Evolutionary conservation across 2,888 invertebrate species (phyloP), one percentile per base, ranked within the genome.

Genomic region (Cephalotes varians): DNA sequence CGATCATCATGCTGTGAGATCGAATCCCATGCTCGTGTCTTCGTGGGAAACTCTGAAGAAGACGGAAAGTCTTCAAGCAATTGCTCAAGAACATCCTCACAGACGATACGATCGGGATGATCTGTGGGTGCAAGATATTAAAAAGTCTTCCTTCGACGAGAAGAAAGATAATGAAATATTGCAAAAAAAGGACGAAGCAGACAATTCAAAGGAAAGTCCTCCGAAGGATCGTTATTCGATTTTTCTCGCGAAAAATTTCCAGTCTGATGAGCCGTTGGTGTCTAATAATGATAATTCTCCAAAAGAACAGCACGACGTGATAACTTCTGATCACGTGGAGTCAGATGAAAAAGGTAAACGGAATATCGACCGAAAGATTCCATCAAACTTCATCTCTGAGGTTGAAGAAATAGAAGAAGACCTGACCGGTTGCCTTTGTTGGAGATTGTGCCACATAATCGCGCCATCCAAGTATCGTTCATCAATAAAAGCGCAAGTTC

Each of bases 371-470:
- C 58, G 5, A 10, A 44, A 60, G 21, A 4, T 34, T n/a, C 12
- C 25, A 2, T 18, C 64, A n/a, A 71, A 44, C 18, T 12, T 44
- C 3, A 12, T 56, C 18, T 18, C 56, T 15, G 69, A 56, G 9
- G 12, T n/a, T 18, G 81, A 77, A 37, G 81, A 37, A 25, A 64
- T 10, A 47, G 51, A 64, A 56, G 64, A 76, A 34, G 69, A 56
- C 2, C 12, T 31, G 12, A 85, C 49, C 0, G 91, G 88, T 31
- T 93, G 93, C 34, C 76, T 91, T 34, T 93, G 93, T 69, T 83
- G 90, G 1, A 90, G 85, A 71, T 76, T 93, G 21, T 93, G 91
- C 54, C 83, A 85, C 44, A 80, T 87, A 58, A 87, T 92, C 6
- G 49, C 84, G 6, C 83, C 81, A 28, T 18, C 56, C 34, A 86